These are phyloP conservation scores for Chrosomus eos DNA, from an alignment of 2,797 vertebrate genomes.

Conservation along the genomic window DNA sequence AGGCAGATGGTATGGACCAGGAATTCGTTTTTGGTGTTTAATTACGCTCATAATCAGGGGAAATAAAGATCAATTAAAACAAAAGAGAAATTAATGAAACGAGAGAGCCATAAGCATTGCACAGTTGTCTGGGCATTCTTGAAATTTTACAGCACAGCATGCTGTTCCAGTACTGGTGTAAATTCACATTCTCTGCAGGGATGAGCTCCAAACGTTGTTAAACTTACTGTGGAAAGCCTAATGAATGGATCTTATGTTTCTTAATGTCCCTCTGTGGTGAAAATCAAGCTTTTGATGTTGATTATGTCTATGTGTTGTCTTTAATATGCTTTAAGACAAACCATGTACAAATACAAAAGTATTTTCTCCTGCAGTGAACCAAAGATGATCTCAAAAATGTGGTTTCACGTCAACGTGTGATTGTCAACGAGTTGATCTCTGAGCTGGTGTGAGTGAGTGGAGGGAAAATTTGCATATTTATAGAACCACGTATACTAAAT, in stretches of 20 bases:
- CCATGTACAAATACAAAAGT: too few species aligned
- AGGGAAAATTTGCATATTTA: too few species aligned
- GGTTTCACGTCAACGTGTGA: too few species aligned
- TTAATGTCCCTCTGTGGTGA: too few species aligned
- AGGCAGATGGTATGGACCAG: slow-evolving; percentile 78
- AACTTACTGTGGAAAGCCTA: not conserved
- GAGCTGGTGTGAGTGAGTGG: too few species aligned
- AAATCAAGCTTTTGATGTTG: too few species aligned
- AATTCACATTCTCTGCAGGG: slow-evolving; percentile 10
- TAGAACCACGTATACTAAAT: too few species aligned
- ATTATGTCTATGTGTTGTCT: too few species aligned
- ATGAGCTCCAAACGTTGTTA: not conserved
- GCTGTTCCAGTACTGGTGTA: slow-evolving; percentile 55
- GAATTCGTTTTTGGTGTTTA: slow-evolving; percentile 83
- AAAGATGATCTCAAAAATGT: too few species aligned
- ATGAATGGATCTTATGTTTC: not conserved
- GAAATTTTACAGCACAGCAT: slow-evolving; percentile 61
- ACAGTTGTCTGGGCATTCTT: slow-evolving; percentile 74
- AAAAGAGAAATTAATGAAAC: slow-evolving; percentile 81
- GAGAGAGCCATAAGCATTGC: slow-evolving; percentile 70
- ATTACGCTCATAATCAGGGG: slow-evolving; percentile 82
- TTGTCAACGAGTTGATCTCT: too few species aligned
- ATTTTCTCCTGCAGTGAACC: too few species aligned
- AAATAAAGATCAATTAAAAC: slow-evolving; percentile 84
- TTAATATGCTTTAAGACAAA: too few species aligned